Base-by-base conservation (phyloP, 2,888 invertebrate species). In the Bugulina stolonifera region DNA sequence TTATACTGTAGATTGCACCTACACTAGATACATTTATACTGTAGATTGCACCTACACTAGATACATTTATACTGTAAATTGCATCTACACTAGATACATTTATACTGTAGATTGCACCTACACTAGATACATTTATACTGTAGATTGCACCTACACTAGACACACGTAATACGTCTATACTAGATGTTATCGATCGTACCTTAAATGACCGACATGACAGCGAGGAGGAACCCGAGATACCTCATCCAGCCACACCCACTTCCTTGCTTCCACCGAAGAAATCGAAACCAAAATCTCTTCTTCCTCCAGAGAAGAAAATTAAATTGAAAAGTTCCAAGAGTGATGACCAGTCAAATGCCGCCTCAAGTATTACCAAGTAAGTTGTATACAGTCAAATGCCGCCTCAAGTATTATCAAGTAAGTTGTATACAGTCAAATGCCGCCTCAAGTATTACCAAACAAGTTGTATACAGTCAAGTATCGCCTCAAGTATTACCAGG, bases 91-190 rank as follows among this genome's bases (percentile, higher is more conserved):
- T n/a, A n/a, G n/a, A n/a, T n/a, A n/a, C n/a, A n/a, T 43, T 43
- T 18, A 10, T 43, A 18, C 43, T 43, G 27, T 32, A 64, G 64
- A 64, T 64, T 29, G 32, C 64, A 25, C 64, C 64, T n/a, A 64
- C 64, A 2, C 86, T 92, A 71, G 90, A 91, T 78, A 91, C 90
- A 22, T 43, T 43, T 18, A 10, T 43, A 18, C 43, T 43, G 27
- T 32, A 64, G 64, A 64, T 64, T 29, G 32, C 64, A 25, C 64
- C 64, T n/a, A 64, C 64, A 2, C 86, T 92, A 71, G 90, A 91
- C 78, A 91, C 90, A 22, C 88, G 89, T 77, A 91, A 90, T 70
- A 90, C 93, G 76, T 89, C 90, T 10, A 83, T 93, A 72, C 89
- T 90, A 77, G 93, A 90, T 84, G 87, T 90, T 79, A 88, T 87